These are phyloP conservation scores for Rousettus leschenaultii DNA, from an alignment of 2,113 vertebrate genomes.

Conservation along the genomic window DNA sequence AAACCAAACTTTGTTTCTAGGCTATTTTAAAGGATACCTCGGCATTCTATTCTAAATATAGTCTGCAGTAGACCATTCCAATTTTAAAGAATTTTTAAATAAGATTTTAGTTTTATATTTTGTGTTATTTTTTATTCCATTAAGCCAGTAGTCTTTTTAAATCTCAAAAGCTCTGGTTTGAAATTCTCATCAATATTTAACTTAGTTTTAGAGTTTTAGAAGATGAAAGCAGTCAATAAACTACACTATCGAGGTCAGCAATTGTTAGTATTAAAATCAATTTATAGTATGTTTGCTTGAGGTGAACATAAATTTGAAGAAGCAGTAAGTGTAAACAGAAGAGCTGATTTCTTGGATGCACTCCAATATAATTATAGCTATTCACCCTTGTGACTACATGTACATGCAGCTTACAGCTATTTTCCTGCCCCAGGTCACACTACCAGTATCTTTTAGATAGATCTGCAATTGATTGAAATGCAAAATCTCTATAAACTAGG, in stretches of 20 bases:
- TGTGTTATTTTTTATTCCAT: not conserved
- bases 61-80: not conserved
- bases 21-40: not conserved
- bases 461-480: conserved; percentile 81
- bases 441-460: conserved; percentile 84
- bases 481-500: conserved; percentile 74
- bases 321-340: conserved; percentile 92
- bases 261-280: conserved; percentile 81
- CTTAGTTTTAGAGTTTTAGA: conserved; percentile 57
- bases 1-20: not conserved
- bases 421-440: conserved; percentile 86
- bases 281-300: conserved; percentile 88
- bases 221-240: conserved; percentile 72
- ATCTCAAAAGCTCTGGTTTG: not conserved
- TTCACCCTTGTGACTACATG: conserved; percentile 95
- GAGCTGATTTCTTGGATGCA: conserved; percentile 84
- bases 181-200: conserved; percentile 45
- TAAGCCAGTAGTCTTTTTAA: not conserved
- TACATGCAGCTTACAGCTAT: conserved; percentile 91
- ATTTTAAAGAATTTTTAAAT: not conserved
- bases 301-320: conserved; percentile 94
- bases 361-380: conserved; percentile 97
- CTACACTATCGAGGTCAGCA: conserved; percentile 71
- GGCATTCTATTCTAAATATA: not conserved
- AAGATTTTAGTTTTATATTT: conserved; percentile 15